Percentiles rank a stretch among this genome's conserved stretches.
These are phyloP conservation scores for Hirundichthys speculiger DNA, from an alignment of 2,113 vertebrate genomes.

Conservation along the genomic window DNA sequence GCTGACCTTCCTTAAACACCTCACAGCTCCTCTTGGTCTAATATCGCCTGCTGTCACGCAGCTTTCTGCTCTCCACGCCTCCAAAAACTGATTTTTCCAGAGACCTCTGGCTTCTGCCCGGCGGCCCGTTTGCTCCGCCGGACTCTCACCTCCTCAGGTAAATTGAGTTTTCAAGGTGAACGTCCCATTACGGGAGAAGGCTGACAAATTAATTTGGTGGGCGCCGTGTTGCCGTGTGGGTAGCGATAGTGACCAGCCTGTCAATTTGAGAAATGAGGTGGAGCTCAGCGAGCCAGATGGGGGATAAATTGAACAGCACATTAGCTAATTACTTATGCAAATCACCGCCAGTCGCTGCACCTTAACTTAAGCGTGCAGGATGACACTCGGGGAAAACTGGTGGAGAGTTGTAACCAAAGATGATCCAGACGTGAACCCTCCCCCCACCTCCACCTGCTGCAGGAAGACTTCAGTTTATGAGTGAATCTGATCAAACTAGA, in stretches of 20 bases:
- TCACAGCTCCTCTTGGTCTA: conserved; percentile 1
- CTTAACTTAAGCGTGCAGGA: conserved; percentile 79
- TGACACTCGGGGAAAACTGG: conserved; percentile 69
- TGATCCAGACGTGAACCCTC: conserved; percentile 53
- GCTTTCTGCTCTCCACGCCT: conserved; percentile 17
- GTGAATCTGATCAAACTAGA: too few relatives aligned
- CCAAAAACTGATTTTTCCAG: conserved; percentile 13
- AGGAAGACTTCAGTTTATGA: too few relatives aligned
- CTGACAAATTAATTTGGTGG: conserved; percentile 85
- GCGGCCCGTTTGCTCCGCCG: conserved; percentile 10
- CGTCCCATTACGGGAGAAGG: conserved; percentile 82
- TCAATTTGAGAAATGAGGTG: conserved; percentile 85
- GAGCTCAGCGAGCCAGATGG: conserved; percentile 80
- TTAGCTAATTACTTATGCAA: conserved; percentile 88
- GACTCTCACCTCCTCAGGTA: conserved; percentile 75
- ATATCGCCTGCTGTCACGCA: conserved; percentile 39
- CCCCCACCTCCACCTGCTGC: conserved; percentile 38
- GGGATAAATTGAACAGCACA: conserved; percentile 79
- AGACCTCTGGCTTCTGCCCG: conserved; percentile 40
- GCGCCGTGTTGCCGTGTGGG: conserved; percentile 77
- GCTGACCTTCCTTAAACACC: conserved; percentile 9
- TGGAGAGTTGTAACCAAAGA: conserved; percentile 75
- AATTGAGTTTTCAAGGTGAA: conserved; percentile 88
- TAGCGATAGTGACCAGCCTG: conserved; percentile 82
- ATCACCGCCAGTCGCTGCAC: conserved; percentile 75